phyloP scores from a whole-genome alignment of 2,888 invertebrate genomes.

The Drosophila conformis region DNA sequence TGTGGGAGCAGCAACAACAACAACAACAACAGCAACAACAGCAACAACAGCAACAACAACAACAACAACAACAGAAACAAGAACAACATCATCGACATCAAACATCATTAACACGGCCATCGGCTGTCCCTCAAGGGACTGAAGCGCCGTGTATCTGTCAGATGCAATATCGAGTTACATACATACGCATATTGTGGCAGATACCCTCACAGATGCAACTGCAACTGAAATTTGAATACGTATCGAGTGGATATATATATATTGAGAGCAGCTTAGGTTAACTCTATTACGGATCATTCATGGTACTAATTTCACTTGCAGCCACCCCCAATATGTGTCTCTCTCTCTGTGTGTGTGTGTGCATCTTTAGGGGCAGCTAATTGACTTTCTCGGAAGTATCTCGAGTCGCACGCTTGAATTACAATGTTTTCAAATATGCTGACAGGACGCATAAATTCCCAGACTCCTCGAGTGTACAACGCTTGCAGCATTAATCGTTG shows the following conservation, averaged over 20 bases:
- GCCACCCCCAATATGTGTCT: constrained; percentile 11
- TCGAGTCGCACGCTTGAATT: constrained; percentile 67
- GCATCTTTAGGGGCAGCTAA: constrained; percentile 70
- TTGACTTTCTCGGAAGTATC: constrained; percentile 75
- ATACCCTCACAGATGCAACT: constrained; percentile 63
- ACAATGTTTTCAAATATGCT: constrained; percentile 80
- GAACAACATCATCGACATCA: constrained; percentile 8
- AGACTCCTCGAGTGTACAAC: not conserved
- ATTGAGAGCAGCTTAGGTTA: constrained; percentile 51
- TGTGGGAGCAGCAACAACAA: not conserved
- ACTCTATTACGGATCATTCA: constrained; percentile 60
- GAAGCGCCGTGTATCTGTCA: constrained; percentile 74
- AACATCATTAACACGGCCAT: constrained; percentile 65
- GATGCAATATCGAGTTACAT: constrained; percentile 74
- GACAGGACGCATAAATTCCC: constrained; percentile 80
- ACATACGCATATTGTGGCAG: constrained; percentile 7
- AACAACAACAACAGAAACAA: not conserved
- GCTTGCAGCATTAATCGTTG: constrained; percentile 18
- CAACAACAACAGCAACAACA: constrained; percentile 1
- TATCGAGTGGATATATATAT: constrained; percentile 55
- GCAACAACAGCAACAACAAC: not conserved
- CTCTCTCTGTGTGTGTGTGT: not conserved
- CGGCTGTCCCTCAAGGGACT: constrained; percentile 45
- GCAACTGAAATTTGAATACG: constrained; percentile 76
- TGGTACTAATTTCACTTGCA: constrained; percentile 6